Conservation (phyloP, 2,797 vertebrate genomes). For the Acestrorhynchus altus region DNA sequence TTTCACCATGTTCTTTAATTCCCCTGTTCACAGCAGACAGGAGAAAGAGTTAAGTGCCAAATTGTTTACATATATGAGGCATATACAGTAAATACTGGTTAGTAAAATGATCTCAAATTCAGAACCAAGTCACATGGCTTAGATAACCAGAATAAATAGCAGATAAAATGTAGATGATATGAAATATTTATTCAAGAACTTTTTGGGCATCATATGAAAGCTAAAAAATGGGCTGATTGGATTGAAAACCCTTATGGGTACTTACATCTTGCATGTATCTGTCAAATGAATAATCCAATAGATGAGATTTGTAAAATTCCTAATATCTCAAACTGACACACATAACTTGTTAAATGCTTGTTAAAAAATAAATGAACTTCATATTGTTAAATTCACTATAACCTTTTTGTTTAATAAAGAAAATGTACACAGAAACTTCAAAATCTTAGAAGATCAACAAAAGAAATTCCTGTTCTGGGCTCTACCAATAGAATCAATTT, state of each 20-base stretch:
- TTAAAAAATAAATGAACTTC: not conserved
- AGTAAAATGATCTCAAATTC: not conserved
- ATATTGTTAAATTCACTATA: too few relatives aligned
- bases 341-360: too few relatives aligned
- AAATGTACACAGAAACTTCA: too few relatives aligned
- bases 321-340: not conserved
- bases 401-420: too few relatives aligned
- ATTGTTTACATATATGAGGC: not conserved
- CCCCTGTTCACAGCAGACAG: constrained; percentile 36
- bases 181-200: too few relatives aligned
- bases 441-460: too few relatives aligned
- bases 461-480: too few relatives aligned
- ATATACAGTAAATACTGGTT: not conserved
- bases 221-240: not conserved
- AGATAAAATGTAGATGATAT: not conserved
- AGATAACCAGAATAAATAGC: not conserved
- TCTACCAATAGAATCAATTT: too few relatives aligned
- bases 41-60: not conserved
- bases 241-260: not conserved
- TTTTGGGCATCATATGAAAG: not conserved
- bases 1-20: constrained; percentile 65
- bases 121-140: not conserved
- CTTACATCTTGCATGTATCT: too few relatives aligned
- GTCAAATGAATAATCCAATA: too few relatives aligned
- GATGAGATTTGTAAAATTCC: not conserved